Evolutionary conservation across 2,797 vertebrate species (phyloP).

Genomic region (Lepus oiostolus): DNA sequence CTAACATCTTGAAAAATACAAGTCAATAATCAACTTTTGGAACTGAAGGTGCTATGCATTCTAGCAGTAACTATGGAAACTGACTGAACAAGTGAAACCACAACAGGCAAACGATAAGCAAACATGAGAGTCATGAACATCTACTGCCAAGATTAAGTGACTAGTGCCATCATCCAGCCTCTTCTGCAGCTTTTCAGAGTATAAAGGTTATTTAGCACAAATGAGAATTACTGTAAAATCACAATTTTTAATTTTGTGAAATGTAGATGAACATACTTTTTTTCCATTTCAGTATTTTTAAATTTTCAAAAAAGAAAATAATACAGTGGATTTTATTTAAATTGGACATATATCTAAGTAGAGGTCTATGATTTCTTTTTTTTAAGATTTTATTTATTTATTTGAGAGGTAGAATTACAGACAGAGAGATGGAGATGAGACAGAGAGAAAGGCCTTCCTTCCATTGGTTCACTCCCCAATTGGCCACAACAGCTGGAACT

Average conservation of each 20-base stretch:
- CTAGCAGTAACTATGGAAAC: background rate
- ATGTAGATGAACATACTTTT: background rate
- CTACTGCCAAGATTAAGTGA: background rate
- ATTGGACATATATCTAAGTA: background rate
- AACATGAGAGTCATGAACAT: background rate
- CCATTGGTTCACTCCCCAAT: too few species aligned
- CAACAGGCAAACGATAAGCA: background rate
- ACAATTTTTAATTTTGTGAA: conserved; percentile 14
- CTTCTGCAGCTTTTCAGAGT: background rate
- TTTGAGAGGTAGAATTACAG: too few species aligned
- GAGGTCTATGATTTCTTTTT: background rate
- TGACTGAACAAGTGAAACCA: background rate
- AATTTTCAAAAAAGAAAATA: background rate
- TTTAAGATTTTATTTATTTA: too few species aligned
- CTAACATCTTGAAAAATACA: conserved; percentile 10
- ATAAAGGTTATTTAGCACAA: background rate
- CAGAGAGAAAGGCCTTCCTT: too few species aligned
- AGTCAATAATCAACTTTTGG: background rate
- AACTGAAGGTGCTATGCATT: background rate
- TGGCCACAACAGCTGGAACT: too few species aligned
- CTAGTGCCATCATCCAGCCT: background rate
- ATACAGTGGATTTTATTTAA: background rate
- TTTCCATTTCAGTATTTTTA: background rate
- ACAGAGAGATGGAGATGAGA: too few species aligned
- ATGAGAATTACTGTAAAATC: background rate